Percentiles rank a stretch among this genome's conserved stretches.
Evolutionary conservation across 2,113 vertebrate species (phyloP).

Genomic region (Tupaia chinensis): DNA sequence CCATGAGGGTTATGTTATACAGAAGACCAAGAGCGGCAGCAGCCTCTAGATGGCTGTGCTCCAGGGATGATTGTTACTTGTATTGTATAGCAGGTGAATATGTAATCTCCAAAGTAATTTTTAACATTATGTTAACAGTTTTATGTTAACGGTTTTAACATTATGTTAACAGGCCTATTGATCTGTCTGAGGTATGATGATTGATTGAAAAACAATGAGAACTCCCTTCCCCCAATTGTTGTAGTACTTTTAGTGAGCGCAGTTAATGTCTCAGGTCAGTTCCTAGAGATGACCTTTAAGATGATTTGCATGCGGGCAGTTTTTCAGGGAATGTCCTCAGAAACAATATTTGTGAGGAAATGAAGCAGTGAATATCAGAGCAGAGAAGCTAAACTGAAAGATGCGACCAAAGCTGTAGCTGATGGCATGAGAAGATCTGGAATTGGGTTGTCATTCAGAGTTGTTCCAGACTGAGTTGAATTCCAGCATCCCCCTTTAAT

Average conservation of each 20-base stretch:
- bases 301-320: no score
- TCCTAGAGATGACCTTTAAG: neutral
- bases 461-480: neutral
- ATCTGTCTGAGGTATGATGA: neutral
- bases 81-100: neutral
- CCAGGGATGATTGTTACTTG: neutral
- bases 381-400: neutral
- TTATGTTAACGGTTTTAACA: neutral
- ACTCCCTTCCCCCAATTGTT: no score
- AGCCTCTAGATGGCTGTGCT: rapidly evolving
- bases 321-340: neutral
- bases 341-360: neutral
- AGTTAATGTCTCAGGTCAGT: no score
- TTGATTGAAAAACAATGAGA: neutral
- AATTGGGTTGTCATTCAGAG: neutral
- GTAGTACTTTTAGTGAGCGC: neutral
- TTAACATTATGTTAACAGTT: neutral
- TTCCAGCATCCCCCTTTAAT: neutral
- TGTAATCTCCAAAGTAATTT: neutral
- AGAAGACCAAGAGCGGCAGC: neutral
- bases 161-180: neutral
- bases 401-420: rapidly evolving
- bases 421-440: rapidly evolving
- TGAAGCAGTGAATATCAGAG: neutral
- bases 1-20: rapidly evolving